phyloP scores from a whole-genome alignment of 2,888 invertebrate species.

The Synergus itoensis region DNA sequence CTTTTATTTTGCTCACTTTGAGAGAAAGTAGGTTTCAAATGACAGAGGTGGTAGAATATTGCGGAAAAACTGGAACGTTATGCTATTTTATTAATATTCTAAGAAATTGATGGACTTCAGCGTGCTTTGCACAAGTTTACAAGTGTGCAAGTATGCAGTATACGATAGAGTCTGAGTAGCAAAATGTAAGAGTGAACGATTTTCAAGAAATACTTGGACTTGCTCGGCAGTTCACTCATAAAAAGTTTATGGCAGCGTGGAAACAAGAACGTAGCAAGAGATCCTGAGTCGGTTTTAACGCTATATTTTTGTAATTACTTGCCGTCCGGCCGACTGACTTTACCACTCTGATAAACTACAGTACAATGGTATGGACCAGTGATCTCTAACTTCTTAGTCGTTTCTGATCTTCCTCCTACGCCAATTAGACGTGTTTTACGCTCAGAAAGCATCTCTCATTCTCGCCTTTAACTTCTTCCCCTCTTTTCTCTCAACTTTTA shows the following conservation, averaged over 20 bases:
- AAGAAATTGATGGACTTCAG: conserved; percentile 21
- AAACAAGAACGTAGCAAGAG: conserved; percentile 36
- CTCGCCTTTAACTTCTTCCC: background rate
- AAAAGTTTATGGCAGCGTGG: conserved; percentile 40
- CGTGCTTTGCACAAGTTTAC: background rate
- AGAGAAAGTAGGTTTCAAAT: background rate
- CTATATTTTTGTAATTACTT: conserved; percentile 38
- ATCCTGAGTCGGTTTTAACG: conserved; percentile 6
- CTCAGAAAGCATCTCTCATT: background rate
- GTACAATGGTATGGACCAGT: background rate
- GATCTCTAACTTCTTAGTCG: conserved; percentile 32
- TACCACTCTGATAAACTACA: conserved; percentile 37
- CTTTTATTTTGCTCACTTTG: background rate
- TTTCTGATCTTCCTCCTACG: conserved; percentile 1
- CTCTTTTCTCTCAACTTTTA: background rate
- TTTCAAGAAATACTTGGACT: conserved; percentile 37
- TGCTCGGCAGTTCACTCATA: conserved; percentile 22
- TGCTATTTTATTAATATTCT: conserved; percentile 28
- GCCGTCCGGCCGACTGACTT: conserved; percentile 25
- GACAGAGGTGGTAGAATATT: background rate
- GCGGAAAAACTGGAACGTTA: conserved; percentile 21
- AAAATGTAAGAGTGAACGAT: conserved; percentile 23
- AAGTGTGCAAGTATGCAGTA: background rate
- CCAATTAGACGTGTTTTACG: background rate
- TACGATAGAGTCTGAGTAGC: conserved; percentile 11